Percentiles rank a stretch among this genome's conserved stretches.
phyloP scores from a whole-genome alignment of 1,140 invertebrate species.

The Octopus sinensis region DNA sequence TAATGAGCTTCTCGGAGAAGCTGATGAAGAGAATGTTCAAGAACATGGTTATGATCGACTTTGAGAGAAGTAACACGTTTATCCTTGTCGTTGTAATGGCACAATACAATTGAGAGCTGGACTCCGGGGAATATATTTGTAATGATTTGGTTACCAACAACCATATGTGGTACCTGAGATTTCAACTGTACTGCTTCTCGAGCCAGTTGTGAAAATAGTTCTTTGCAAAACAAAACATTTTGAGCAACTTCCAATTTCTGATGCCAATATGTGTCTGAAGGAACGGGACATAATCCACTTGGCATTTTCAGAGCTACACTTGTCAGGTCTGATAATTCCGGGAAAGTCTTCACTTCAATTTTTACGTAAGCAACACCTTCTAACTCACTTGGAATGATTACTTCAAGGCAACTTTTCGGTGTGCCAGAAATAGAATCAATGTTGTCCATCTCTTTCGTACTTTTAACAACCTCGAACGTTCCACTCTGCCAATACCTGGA shows the following conservation, averaged over 20 bases:
- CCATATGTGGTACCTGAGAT: conserved; percentile 90
- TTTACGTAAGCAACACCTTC: conserved; percentile 94
- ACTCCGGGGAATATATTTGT: conserved; percentile 90
- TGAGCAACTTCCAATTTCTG: conserved; percentile 92
- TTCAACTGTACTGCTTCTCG: conserved; percentile 90
- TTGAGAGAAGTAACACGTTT: conserved; percentile 56
- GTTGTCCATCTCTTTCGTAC: conserved; percentile 61
- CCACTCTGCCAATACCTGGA: conserved; percentile 90
- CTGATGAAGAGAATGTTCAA: conserved; percentile 94
- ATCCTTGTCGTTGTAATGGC: conserved; percentile 59
- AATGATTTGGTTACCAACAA: conserved; percentile 94
- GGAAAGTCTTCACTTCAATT: conserved; percentile 78
- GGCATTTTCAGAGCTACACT: conserved; percentile 56
- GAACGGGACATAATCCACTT: conserved; percentile 59
- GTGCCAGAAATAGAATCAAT: conserved; percentile 62
- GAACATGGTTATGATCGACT: conserved; percentile 88
- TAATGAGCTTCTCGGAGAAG: conserved; percentile 86
- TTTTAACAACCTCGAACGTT: conserved; percentile 94
- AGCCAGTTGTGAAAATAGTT: conserved; percentile 89
- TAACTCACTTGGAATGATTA: conserved; percentile 87
- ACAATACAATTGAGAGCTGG: conserved; percentile 69
- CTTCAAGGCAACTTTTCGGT: conserved; percentile 76
- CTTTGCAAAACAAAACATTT: conserved; percentile 96
- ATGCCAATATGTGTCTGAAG: conserved; percentile 84
- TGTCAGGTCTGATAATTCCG: conserved; percentile 58